These are phyloP conservation scores for Ancistrus triradiatus DNA, from an alignment of 2,113 vertebrate species.

Conservation along the genomic window DNA sequence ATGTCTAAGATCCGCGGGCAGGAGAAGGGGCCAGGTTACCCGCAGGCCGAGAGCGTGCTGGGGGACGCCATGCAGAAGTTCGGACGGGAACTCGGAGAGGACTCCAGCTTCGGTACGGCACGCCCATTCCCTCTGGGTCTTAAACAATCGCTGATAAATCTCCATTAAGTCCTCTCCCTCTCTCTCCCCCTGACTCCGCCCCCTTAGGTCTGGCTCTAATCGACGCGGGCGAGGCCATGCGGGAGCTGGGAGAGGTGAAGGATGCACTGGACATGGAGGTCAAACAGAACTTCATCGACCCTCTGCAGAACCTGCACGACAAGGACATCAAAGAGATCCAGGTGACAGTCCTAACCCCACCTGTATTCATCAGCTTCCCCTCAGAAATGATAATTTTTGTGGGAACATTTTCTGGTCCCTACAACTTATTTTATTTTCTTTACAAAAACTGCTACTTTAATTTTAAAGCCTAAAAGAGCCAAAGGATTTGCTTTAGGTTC, in stretches of 20 bases:
- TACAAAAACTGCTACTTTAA: no score
- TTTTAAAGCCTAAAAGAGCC: no score
- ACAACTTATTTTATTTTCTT: no score
- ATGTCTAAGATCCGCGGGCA: conserved; percentile 98
- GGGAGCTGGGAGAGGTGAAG: conserved; percentile 90
- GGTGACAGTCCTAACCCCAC: conserved; percentile 58
- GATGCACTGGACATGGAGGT: conserved; percentile 79
- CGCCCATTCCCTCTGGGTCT: no score
- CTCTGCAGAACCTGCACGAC: conserved; percentile 95
- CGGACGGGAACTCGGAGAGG: conserved; percentile 88
- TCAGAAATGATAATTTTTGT: no score
- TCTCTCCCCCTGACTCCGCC: background rate
- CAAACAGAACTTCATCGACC: conserved; percentile 98
- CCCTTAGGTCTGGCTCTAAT: conserved; percentile 71
- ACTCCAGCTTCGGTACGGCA: conserved; percentile 86
- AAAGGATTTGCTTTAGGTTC: no score
- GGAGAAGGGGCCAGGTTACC: conserved; percentile 91
- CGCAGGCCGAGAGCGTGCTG: conserved; percentile 85
- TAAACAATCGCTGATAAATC: no score
- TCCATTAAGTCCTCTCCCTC: no score
- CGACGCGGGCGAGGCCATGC: conserved; percentile 87
- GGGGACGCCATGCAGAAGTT: conserved; percentile 92
- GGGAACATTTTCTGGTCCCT: no score
- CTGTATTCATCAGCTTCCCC: no score
- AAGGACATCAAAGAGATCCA: conserved; percentile 97